phyloP scores from a whole-genome alignment of 1,140 invertebrate genomes.

The Mercenaria mercenaria region DNA sequence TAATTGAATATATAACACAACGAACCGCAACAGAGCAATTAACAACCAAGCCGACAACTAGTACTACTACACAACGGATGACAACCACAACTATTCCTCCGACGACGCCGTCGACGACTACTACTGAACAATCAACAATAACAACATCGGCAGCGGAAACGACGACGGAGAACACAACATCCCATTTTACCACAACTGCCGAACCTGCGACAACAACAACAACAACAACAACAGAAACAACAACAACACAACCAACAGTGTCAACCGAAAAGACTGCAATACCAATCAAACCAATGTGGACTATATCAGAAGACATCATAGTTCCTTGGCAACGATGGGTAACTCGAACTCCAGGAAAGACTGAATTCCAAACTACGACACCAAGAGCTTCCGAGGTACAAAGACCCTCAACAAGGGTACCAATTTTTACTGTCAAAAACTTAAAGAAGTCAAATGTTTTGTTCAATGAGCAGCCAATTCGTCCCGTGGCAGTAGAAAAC shows the following conservation, averaged over 20 bases:
- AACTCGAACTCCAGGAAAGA: not conserved
- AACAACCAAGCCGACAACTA: not conserved
- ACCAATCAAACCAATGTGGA: not conserved
- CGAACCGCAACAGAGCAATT: not conserved
- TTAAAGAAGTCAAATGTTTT: not conserved
- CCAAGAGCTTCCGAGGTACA: not conserved
- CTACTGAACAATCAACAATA: not conserved
- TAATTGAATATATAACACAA: not conserved
- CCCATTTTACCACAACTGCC: not conserved
- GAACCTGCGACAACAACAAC: not conserved
- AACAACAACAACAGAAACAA: not conserved
- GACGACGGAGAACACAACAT: slow-evolving; percentile 4
- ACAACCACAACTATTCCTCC: not conserved
- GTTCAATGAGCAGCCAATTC: not conserved
- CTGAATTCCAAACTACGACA: not conserved
- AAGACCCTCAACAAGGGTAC: not conserved
- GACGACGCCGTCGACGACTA: not conserved
- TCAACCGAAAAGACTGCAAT: not conserved
- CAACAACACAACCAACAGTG: not conserved
- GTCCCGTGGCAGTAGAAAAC: not conserved
- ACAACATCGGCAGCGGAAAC: slow-evolving; percentile 1
- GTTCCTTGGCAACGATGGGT: not conserved
- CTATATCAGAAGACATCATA: not conserved
- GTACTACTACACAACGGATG: not conserved
- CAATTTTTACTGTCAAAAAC: not conserved